phyloP scores from a whole-genome alignment of 1,140 invertebrate genomes.

The Lepidostoma basale region DNA sequence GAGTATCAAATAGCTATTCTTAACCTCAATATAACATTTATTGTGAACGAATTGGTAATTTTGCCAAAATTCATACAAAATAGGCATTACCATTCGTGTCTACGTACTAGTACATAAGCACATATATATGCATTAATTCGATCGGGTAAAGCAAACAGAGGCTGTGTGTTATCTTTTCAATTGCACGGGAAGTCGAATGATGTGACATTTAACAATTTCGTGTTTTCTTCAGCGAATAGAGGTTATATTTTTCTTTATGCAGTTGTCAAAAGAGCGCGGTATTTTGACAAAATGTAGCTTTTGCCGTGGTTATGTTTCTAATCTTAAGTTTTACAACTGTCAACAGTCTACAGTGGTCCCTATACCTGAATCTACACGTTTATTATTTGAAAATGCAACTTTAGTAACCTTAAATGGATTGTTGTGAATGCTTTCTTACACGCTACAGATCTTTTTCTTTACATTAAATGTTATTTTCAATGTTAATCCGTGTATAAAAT shows the following conservation, averaged over 20 bases:
- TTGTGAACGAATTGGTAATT: slow-evolving; percentile 22
- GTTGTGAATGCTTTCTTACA: too few relatives aligned
- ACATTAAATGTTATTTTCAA: too few relatives aligned
- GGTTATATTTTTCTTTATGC: slow-evolving; percentile 34
- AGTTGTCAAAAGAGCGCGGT: slow-evolving; percentile 33
- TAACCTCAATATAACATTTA: slow-evolving; percentile 35
- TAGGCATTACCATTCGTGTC: slow-evolving; percentile 38
- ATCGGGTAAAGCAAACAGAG: slow-evolving; percentile 37
- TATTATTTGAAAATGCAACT: too few relatives aligned
- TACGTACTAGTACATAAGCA: slow-evolving; percentile 33
- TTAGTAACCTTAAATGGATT: too few relatives aligned
- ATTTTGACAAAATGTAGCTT: slow-evolving; percentile 16
- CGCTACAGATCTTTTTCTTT: too few relatives aligned
- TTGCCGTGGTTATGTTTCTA: too few relatives aligned
- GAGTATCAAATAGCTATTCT: slow-evolving; percentile 17
- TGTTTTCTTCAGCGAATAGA: neutral
- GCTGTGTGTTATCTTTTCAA: slow-evolving; percentile 28
- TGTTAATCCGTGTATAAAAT: too few relatives aligned
- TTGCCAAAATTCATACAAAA: slow-evolving; percentile 39
- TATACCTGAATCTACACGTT: too few relatives aligned
- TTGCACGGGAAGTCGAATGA: slow-evolving; percentile 10
- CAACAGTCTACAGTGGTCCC: too few relatives aligned
- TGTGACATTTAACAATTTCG: slow-evolving; percentile 21
- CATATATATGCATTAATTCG: slow-evolving; percentile 38
- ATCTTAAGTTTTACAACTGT: too few relatives aligned